These are phyloP conservation scores for Tiphia femorata DNA, from an alignment of 2,888 invertebrate genomes.

Conservation along the genomic window DNA sequence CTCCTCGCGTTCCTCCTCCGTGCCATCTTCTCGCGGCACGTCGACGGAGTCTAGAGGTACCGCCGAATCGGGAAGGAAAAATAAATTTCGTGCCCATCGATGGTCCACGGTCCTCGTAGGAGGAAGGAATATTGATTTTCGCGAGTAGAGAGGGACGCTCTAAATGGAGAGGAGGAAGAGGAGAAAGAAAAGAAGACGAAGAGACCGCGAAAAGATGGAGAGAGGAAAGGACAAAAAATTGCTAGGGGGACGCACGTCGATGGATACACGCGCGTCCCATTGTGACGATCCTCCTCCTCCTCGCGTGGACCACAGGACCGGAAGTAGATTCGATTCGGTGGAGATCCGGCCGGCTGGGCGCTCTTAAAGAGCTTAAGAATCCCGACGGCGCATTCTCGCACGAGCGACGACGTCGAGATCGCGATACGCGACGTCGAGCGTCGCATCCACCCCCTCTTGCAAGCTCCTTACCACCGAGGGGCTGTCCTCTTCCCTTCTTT, in stretches of 20 bases:
- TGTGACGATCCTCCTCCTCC: constrained; percentile 40
- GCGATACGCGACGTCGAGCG: constrained; percentile 55
- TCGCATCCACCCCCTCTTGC: too few species aligned
- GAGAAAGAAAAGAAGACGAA: neutral
- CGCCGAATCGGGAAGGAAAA: constrained; percentile 20
- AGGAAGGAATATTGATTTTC: constrained; percentile 52
- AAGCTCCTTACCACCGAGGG: too few species aligned
- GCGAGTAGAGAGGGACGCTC: constrained; percentile 4
- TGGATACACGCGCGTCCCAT: neutral
- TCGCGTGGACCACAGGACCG: constrained; percentile 46
- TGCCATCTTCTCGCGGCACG: constrained; percentile 4
- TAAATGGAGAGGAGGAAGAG: neutral
- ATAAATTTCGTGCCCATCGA: constrained; percentile 43
- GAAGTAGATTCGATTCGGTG: constrained; percentile 45
- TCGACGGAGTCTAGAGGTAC: neutral
- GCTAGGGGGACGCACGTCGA: neutral
- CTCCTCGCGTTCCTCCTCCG: too few species aligned
- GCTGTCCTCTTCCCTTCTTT: too few species aligned
- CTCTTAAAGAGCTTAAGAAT: too few species aligned
- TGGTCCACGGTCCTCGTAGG: too few species aligned
- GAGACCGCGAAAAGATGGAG: neutral
- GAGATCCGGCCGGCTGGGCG: constrained; percentile 6
- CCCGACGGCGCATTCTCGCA: constrained; percentile 48
- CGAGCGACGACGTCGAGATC: constrained; percentile 48
- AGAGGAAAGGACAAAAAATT: neutral